phyloP scores from a whole-genome alignment of 2,113 vertebrate genomes.

The Malurus melanocephalus region DNA sequence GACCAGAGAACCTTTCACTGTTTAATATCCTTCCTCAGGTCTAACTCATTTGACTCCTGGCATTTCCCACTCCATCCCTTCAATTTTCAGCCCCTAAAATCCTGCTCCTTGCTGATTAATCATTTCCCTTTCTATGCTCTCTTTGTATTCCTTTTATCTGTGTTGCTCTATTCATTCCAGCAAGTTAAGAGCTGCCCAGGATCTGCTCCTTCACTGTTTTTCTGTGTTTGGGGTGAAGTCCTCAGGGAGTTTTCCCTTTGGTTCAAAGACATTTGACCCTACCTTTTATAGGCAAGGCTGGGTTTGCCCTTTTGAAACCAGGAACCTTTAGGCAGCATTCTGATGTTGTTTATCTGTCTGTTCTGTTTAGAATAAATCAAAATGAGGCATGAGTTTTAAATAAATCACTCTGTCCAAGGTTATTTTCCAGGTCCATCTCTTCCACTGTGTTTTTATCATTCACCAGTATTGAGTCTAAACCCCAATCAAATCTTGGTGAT shows the following conservation, averaged over 20 bases:
- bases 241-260: background rate
- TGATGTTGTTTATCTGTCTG: background rate
- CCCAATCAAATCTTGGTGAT: background rate
- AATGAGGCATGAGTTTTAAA: background rate
- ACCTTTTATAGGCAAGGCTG: background rate
- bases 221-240: background rate
- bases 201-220: background rate
- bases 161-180: background rate
- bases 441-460: background rate
- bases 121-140: background rate
- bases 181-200: background rate
- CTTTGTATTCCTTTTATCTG: background rate
- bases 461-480: background rate
- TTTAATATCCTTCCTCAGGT: conserved; percentile 26
- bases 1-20: conserved; percentile 7
- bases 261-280: background rate
- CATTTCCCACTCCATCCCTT: conserved; percentile 15
- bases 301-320: conserved; percentile 17
- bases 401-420: background rate
- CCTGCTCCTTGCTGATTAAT: background rate
- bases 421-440: conserved; percentile 8
- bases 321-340: background rate
- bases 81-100: background rate
- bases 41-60: conserved; percentile 15
- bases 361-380: conserved; percentile 15